Base-by-base conservation (phyloP, 2,113 vertebrate species). In the Hemiscyllium ocellatum region DNA sequence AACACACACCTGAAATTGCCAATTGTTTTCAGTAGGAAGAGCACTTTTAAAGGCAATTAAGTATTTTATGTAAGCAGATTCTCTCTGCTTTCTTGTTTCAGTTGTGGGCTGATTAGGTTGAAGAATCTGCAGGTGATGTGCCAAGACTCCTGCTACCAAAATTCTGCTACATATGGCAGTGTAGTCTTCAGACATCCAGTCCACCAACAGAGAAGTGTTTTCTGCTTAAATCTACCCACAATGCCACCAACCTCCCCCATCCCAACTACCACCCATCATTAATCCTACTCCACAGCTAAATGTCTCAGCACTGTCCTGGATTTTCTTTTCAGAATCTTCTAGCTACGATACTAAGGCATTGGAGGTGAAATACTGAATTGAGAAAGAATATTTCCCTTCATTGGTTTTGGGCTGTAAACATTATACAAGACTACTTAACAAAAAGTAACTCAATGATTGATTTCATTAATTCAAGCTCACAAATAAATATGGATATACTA, bases 391-490 rank as follows among this genome's bases (percentile, higher is more conserved):
- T 90, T 90, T 90, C 17, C 52, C 17, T 90, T 65, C 56, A 90
- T 29, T 90, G 61, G 33, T 66, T 65, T 37, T 68, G 61, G 33
- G 29, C 33, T 37, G 89, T 91, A 66, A 93, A 93, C 66, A 68
- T 93, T 47, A 42, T 93, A 93, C 89, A 93, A 93, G 29, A 4
- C 89, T 90, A 37, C 19, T 65, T 66, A 37, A 66, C 89, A 37
- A n/a, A 90, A 29, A 65, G 52, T 89, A 26, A 52, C 4, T 10
- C 86, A 89, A 37, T 91, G 89, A 66, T 66, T 66, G 61, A 91
- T 91, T 91, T 65, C 65, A 91, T 91, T 65, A 65, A 91, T 91
- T 91, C 89, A 91, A 91, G 13, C 89, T 65, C 89, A 65, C 33
- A 65, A 91, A 91, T 91, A 33, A 91, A 91, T 65, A 61, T 91